phyloP scores from a whole-genome alignment of 2,888 invertebrate genomes.

The Lochmaea capreae region DNA sequence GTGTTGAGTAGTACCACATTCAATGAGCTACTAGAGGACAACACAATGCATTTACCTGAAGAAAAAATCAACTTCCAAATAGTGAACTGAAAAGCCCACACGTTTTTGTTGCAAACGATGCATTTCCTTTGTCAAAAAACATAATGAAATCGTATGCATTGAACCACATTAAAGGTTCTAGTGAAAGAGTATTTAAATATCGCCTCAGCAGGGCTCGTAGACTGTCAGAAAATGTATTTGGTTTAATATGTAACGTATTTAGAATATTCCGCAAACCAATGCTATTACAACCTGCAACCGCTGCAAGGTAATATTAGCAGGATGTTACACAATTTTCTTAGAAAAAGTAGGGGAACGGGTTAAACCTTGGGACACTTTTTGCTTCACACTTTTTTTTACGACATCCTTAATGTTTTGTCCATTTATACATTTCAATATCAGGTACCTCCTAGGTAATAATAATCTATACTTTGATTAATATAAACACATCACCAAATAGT shows the following conservation, averaged over 20 bases:
- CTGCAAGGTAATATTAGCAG: constrained; percentile 1
- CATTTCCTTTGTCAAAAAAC: constrained; percentile 41
- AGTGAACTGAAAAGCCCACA: constrained; percentile 24
- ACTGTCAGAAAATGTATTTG: constrained; percentile 41
- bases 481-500: no score
- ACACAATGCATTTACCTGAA: constrained; percentile 3
- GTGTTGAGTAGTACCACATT: constrained; percentile 7
- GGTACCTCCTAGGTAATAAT: no score
- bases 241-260: constrained; percentile 35
- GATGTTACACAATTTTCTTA: no score
- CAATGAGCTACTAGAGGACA: constrained; percentile 1
- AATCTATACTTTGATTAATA: no score
- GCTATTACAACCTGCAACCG: constrained; percentile 31
- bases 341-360: no score
- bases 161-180: constrained; percentile 35
- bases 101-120: constrained; percentile 35
- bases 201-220: constrained; percentile 29
- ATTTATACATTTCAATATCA: no score
- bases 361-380: no score
- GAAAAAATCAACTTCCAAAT: background rate
- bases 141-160: constrained; percentile 49
- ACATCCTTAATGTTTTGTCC: no score
- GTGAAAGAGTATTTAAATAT: constrained; percentile 49
- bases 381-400: no score
- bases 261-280: constrained; percentile 36